Conservation (phyloP, 2,113 vertebrate species). For the Anguilla japonica region DNA sequence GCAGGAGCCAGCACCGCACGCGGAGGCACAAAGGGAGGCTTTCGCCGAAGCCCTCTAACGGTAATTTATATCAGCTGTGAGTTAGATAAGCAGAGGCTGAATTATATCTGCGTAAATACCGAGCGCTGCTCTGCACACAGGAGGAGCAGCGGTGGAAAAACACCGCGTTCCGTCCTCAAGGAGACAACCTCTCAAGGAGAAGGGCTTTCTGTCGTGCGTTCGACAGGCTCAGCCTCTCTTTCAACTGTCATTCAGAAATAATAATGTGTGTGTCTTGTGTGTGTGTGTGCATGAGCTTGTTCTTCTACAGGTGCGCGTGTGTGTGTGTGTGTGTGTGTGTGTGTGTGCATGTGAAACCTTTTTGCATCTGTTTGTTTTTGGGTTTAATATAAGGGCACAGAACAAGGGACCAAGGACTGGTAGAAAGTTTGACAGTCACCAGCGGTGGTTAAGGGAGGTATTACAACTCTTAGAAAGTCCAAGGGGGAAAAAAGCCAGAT, state of each 20-base stretch:
- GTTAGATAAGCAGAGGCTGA: constrained; percentile 24
- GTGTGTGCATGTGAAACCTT: background rate
- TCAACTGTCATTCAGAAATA: too few species aligned
- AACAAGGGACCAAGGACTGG: too few species aligned
- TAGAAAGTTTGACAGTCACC: too few species aligned
- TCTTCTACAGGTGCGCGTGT: background rate
- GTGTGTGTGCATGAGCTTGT: constrained; percentile 17
- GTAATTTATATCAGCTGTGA: constrained; percentile 20
- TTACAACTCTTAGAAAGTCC: too few species aligned
- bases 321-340: background rate
- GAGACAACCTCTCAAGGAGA: constrained; percentile 12
- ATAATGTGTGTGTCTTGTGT: constrained; percentile 19
- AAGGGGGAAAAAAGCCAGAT: too few species aligned
- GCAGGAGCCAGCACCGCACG: constrained; percentile 14
- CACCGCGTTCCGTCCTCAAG: background rate
- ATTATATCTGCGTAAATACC: constrained; percentile 32
- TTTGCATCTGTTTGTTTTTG: background rate
- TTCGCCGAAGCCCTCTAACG: constrained; percentile 16
- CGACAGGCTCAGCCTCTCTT: background rate
- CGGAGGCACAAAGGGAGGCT: constrained; percentile 7
- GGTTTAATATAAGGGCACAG: background rate
- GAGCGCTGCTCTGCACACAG: background rate
- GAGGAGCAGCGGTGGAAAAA: constrained; percentile 19
- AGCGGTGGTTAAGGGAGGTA: too few species aligned
- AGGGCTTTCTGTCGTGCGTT: background rate